Evolutionary conservation across 2,113 vertebrate species (phyloP), one percentile per base, ranked within the genome.

Genomic region (Hippocampus guttulatus): DNA sequence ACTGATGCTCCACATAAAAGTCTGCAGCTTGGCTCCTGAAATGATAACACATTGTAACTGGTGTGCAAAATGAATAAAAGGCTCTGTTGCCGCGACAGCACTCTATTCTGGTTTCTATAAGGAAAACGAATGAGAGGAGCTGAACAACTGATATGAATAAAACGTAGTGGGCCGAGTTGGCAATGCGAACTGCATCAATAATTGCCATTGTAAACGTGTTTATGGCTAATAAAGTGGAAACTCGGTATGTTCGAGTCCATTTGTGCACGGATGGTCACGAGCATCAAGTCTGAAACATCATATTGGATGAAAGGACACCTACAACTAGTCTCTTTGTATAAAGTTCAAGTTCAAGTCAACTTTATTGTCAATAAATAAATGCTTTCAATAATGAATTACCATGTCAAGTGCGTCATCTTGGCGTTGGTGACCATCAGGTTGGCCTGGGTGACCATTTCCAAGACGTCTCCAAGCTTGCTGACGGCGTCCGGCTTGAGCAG

Each of bases 351-450:
- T 33, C 6, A 38, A 38, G 33, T 38, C 1, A 38, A 6, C 33
- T 38, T 38, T 38, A 38, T 38, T 38, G 5, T 38, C 33, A 38
- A 38, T 38, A 38, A 38, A 55, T 16, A 16, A 20, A 10, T 14
- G 3, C 11, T 15, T 43, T 23, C 3, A 43, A 65, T 8, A 65
- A 16, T 8, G 3, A 55, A 43, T 94, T 93, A 98, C 97, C 95
- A 93, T 74, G 95, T 93, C 58, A 99, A 88, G n/a, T 77, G 84
- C 75, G 94, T 93, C 96, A 98, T 98, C 92, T 95, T 97, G 70
- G 95, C 95, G 92, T 96, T 99, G 68, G 95, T 98, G 90, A 99
- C 93, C 64, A 93, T 94, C 87, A 99, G 89, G 67, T 94, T 94
- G 69, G 91, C 88, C 81, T 93, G 92, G 85, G 92, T 88, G 72